Evolutionary conservation across 1,140 invertebrate genomes (phyloP).

Genomic region (Meloidogyne chitwoodi): DNA sequence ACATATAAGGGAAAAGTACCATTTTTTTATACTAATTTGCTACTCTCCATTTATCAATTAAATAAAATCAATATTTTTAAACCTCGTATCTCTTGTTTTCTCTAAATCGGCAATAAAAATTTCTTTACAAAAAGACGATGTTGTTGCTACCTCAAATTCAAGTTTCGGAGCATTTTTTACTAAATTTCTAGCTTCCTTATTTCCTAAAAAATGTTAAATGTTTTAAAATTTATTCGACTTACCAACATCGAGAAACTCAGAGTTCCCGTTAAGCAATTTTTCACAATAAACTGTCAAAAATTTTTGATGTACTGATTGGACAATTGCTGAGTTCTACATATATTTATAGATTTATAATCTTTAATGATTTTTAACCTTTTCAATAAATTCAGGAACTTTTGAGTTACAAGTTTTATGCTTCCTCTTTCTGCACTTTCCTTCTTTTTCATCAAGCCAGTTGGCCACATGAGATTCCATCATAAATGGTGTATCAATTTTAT

Average conservation of each 20-base stretch:
- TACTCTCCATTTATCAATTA: too few relatives aligned
- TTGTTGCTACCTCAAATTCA: background rate
- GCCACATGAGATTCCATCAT: constrained; percentile 23
- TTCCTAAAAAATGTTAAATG: background rate
- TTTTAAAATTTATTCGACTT: background rate
- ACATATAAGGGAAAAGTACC: too few relatives aligned
- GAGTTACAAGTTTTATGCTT: background rate
- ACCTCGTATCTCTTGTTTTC: background rate
- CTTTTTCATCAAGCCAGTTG: background rate
- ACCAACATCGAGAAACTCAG: background rate
- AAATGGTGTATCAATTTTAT: constrained; percentile 32
- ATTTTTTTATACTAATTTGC: too few relatives aligned
- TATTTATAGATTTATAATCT: background rate
- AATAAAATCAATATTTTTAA: background rate
- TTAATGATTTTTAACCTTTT: background rate
- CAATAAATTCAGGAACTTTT: background rate
- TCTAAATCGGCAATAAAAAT: background rate
- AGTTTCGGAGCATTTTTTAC: background rate
- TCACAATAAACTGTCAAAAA: background rate
- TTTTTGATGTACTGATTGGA: background rate
- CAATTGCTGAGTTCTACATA: constrained; percentile 3
- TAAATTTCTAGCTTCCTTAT: background rate
- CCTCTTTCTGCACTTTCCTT: background rate
- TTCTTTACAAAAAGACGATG: background rate
- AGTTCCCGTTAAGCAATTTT: background rate